A percentile compares a stretch with the other conserved stretches of the same genome.
Evolutionary conservation across 2,113 vertebrate genomes (phyloP).

Genomic region (Phrynosoma platyrhinos): DNA sequence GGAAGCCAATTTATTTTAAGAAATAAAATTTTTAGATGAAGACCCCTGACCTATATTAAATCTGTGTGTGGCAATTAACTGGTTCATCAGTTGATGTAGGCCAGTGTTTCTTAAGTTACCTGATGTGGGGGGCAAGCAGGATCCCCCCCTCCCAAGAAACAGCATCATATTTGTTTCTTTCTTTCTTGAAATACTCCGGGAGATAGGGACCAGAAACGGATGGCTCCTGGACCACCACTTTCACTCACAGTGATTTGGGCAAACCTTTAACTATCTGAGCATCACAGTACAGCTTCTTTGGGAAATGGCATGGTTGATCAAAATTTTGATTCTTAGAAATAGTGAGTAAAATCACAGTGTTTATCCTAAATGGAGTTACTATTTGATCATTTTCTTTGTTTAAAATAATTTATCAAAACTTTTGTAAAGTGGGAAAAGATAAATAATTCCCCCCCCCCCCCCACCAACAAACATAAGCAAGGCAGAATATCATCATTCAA

Average conservation of each 20-base stretch:
- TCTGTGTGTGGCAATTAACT: background rate
- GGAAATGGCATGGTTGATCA: background rate
- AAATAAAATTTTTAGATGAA: background rate
- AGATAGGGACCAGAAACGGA: no score
- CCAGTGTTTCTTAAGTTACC: background rate
- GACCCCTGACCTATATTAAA: background rate
- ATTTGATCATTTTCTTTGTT: background rate
- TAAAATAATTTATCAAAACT: conserved; percentile 2
- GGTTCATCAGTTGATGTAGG: background rate
- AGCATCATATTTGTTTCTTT: no score
- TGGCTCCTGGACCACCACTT: no score
- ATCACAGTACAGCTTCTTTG: background rate
- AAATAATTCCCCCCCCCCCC: background rate
- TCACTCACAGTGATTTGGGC: background rate
- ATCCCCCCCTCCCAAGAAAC: background rate
- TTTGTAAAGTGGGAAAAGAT: background rate
- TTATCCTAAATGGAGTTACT: background rate
- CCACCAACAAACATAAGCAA: background rate
- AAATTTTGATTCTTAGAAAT: background rate
- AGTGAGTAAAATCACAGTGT: background rate
- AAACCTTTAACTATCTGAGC: background rate
- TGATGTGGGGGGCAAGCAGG: background rate
- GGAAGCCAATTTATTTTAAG: background rate
- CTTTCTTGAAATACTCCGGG: no score
- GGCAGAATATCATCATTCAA: background rate